These are phyloP conservation scores for Drosophila limbata DNA, from an alignment of 2,888 invertebrate genomes.

Conservation along the genomic window DNA sequence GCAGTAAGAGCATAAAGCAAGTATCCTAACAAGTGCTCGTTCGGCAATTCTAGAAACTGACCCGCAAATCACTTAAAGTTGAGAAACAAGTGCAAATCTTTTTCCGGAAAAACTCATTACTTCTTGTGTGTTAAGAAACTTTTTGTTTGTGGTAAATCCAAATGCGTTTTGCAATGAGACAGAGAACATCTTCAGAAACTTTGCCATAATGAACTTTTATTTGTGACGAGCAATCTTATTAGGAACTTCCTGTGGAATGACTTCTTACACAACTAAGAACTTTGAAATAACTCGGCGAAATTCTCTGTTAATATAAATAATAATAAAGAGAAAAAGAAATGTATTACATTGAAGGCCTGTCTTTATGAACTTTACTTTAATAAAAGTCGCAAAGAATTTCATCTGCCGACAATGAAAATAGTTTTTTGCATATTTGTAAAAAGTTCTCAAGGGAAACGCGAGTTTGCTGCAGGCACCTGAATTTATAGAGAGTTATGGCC, in stretches of 20 bases:
- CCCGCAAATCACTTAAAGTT: constrained; percentile 63
- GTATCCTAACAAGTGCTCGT: constrained; percentile 28
- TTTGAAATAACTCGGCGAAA: constrained; percentile 47
- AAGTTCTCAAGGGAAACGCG: neutral
- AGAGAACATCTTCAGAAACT: constrained; percentile 37
- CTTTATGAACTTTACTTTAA: constrained; percentile 6
- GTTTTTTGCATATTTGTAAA: constrained; percentile 4
- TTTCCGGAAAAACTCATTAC: constrained; percentile 71
- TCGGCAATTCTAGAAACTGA: constrained; percentile 22
- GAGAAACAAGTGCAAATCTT: constrained; percentile 57
- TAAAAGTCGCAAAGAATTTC: neutral
- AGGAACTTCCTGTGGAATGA: constrained; percentile 25
- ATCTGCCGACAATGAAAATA: constrained; percentile 24
- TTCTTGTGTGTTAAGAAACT: constrained; percentile 14
- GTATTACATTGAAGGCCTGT: constrained; percentile 33
- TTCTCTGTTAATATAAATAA: constrained; percentile 26
- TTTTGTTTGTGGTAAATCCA: constrained; percentile 14
- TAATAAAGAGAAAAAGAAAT: constrained; percentile 6
- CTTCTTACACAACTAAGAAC: constrained; percentile 22
- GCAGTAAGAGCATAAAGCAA: neutral
- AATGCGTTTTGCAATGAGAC: constrained; percentile 40
- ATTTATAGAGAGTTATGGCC: neutral
- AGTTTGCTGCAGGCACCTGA: constrained; percentile 4
- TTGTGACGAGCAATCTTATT: constrained; percentile 56
- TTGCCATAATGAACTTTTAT: constrained; percentile 52